A percentile compares a stretch with the other conserved stretches of the same genome.
Evolutionary conservation across 2,797 vertebrate genomes (phyloP).

Genomic region (Tolypeutes matacus): DNA sequence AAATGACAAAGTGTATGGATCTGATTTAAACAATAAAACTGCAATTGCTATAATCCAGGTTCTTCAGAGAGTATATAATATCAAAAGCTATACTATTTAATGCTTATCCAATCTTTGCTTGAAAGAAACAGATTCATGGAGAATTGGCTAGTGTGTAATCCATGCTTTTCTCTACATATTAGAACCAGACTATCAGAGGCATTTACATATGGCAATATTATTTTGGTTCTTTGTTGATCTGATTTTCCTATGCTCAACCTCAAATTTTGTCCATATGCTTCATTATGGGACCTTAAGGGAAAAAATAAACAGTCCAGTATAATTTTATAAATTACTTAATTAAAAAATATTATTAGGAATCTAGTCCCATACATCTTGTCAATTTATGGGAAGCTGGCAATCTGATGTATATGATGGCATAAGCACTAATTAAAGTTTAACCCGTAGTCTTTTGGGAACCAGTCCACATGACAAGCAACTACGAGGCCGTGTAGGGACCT

Average conservation of each 20-base stretch:
- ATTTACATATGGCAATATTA: neutral
- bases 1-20: neutral
- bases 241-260: neutral
- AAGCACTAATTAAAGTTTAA: neutral
- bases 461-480: neutral
- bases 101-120: neutral
- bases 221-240: neutral
- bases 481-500: neutral
- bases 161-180: neutral
- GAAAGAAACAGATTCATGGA: neutral
- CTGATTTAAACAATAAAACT: neutral
- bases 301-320: neutral
- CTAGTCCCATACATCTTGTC: neutral
- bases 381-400: neutral
- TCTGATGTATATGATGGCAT: neutral
- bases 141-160: neutral
- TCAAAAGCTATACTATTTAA: neutral
- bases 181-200: neutral
- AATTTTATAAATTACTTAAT: neutral
- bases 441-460: neutral
- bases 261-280: neutral
- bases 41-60: fast-evolving
- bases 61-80: neutral
- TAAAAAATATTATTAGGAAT: neutral
- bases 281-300: neutral